These are phyloP conservation scores for Eriosoma lanigerum DNA, from an alignment of 1,140 invertebrate genomes.

Conservation along the genomic window DNA sequence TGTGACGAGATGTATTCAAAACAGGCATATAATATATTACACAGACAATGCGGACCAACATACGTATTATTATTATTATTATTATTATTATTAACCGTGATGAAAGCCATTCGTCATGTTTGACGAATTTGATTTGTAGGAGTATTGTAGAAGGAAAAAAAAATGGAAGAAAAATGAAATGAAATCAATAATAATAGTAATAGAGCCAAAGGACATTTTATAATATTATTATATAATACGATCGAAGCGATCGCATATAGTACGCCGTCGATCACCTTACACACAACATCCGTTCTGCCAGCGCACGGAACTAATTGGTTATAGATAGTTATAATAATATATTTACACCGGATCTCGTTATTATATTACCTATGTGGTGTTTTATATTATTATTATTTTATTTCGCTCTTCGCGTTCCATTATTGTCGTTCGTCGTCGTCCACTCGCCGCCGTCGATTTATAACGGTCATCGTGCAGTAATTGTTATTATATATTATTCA, in stretches of 20 bases:
- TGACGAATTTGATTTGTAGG: constrained; percentile 50
- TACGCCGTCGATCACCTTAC: constrained; percentile 6
- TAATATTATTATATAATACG: no score
- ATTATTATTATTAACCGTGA: constrained; percentile 25
- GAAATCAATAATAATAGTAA: constrained; percentile 36
- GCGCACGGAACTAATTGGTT: constrained; percentile 42
- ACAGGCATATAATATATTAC: constrained; percentile 7
- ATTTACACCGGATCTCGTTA: constrained; percentile 29
- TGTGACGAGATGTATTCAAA: constrained; percentile 39
- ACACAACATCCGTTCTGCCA: constrained; percentile 24
- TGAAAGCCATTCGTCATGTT: constrained; percentile 46
- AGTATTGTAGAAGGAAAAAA: neutral
- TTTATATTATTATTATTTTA: neutral
- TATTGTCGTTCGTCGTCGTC: neutral
- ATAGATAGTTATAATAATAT: neutral
- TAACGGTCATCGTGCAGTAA: constrained; percentile 14
- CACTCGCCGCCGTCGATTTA: neutral
- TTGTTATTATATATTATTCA: neutral
- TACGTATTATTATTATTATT: neutral
- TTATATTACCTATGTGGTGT: constrained; percentile 11
- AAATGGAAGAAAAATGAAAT: constrained; percentile 4
- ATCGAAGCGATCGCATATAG: constrained; percentile 21
- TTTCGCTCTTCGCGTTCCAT: constrained; percentile 26
- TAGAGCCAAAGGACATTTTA: constrained; percentile 1
- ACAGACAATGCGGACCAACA: neutral